Base-by-base conservation (phyloP, 2,888 invertebrate genomes). In the Platycnemis pennipes region DNA sequence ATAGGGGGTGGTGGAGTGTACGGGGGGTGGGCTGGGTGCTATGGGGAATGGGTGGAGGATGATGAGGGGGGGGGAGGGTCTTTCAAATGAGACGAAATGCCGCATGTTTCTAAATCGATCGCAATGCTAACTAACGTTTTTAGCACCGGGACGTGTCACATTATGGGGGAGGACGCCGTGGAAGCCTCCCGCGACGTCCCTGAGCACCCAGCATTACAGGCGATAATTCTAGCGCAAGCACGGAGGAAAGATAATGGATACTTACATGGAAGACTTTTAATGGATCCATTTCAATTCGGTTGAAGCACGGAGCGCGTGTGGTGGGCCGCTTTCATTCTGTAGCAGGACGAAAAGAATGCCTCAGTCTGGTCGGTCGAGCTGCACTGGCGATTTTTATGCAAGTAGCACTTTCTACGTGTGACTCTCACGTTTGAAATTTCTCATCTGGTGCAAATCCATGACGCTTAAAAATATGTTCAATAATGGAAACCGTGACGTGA, bases 61-160 rank as follows among this genome's bases (percentile, higher is more conserved):
- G n/a, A 26, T 31, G n/a, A 31, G 31, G 31, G 69, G 22, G 31
- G 31, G 69, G 31, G 22, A 37, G 37, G 4, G 77, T 4, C 77
- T 77, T 37, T 77, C 77, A 77, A 77, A 77, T 77, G 77, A 77
- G 77, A 77, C 77, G 77, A 77, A 77, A 77, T 77, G 77, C 77
- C 37, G 77, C 77, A 77, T 77, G 77, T 77, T 37, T 37, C 77
- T 37, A 11, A 77, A 77, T 77, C 77, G 77, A 77, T 77, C 77
- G 77, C 77, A 77, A 26, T 77, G 37, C 77, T 77, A 77, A 77
- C 77, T 77, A 77, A 77, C 77, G 77, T 77, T 77, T 77, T 77
- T 37, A 37, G 31, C 77, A 77, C 37, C 77, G 63, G 63, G 63
- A 63, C 63, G 77, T 77, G 77, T 77, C 37, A 77, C 31, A 77